phyloP scores from a whole-genome alignment of 1,140 invertebrate genomes.

The Bombus huntii region DNA sequence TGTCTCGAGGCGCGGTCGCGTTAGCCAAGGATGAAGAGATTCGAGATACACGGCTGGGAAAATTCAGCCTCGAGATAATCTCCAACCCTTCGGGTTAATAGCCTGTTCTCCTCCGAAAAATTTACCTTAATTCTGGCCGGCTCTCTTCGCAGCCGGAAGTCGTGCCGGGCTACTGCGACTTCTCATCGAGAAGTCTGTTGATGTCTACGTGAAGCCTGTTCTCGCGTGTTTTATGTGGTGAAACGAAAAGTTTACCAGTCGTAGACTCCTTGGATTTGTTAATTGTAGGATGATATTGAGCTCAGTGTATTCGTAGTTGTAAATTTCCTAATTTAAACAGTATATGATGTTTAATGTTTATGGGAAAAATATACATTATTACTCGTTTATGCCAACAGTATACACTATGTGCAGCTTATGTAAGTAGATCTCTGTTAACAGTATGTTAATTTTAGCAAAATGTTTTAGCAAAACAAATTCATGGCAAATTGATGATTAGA shows the following conservation, averaged over 20 bases:
- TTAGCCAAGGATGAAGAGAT: background rate
- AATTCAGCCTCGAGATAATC: constrained; percentile 36
- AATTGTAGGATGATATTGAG: background rate
- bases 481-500: background rate
- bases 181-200: background rate
- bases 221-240: background rate
- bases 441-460: background rate
- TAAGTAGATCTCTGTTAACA: background rate
- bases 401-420: no score
- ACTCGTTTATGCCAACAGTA: no score
- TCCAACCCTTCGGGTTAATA: constrained; percentile 14
- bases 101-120: constrained; percentile 13
- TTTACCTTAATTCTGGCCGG: background rate
- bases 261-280: background rate
- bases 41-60: constrained; percentile 17
- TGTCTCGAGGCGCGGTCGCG: background rate
- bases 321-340: background rate
- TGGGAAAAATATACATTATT: background rate
- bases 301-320: background rate
- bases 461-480: no score
- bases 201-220: background rate
- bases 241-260: constrained; percentile 2
- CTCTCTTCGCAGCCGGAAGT: background rate
- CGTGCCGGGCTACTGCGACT: background rate
- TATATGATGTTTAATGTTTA: background rate